Conservation (phyloP, 2,888 invertebrate species). For the Cancer borealis region DNA sequence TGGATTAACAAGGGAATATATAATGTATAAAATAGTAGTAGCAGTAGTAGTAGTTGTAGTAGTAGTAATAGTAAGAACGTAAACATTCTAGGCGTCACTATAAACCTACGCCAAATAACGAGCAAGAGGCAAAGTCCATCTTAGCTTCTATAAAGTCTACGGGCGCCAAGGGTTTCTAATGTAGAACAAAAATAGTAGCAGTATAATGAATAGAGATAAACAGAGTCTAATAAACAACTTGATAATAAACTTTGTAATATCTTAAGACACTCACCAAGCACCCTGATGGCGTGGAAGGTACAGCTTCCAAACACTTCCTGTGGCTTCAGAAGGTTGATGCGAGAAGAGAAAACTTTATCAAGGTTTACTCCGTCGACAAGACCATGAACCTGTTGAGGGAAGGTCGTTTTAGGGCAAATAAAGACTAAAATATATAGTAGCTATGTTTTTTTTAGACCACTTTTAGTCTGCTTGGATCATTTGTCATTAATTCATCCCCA, state of each 20-base stretch:
- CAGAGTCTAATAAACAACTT: too few species aligned
- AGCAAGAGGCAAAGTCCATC: too few species aligned
- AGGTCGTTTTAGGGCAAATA: not conserved
- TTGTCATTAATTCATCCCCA: too few species aligned
- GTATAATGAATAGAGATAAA: too few species aligned
- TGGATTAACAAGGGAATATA: not conserved
- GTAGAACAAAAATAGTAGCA: too few species aligned
- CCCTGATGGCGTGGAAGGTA: conserved; percentile 47
- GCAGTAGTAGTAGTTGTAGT: not conserved
- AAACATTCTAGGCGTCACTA: too few species aligned
- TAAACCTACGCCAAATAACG: too few species aligned
- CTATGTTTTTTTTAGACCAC: too few species aligned
- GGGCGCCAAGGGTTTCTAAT: too few species aligned
- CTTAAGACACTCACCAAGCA: conserved; percentile 30
- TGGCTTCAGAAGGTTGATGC: conserved; percentile 2
- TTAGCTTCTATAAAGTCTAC: too few species aligned
- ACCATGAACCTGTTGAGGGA: conserved; percentile 42
- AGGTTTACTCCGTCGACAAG: conserved; percentile 58
- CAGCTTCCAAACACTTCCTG: conserved; percentile 49
- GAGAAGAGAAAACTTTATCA: not conserved
- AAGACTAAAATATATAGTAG: not conserved
- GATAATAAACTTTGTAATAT: too few species aligned
- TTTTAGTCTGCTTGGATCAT: too few species aligned
- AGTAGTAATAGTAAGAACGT: not conserved
- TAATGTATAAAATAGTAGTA: not conserved